Evolutionary conservation across 2,888 invertebrate species (phyloP).

Genomic region (Spatulosminthurus flaviceps): DNA sequence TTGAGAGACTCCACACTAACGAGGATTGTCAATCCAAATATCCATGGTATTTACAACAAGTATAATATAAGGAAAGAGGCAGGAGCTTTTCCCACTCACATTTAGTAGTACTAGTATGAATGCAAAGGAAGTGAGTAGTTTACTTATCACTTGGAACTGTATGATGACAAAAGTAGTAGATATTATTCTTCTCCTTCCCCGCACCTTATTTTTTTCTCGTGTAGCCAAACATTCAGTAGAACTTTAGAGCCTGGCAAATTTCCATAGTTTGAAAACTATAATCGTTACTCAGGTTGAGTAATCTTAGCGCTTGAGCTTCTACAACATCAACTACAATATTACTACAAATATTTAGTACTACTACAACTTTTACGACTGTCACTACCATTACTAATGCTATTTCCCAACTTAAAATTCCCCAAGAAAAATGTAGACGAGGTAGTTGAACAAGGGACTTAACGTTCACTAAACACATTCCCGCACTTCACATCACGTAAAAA

Average conservation of each 20-base stretch:
- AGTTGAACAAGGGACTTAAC: background rate
- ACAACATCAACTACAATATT: background rate
- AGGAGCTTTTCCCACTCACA: too few species aligned
- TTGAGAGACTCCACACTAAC: too few species aligned
- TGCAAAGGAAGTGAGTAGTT: too few species aligned
- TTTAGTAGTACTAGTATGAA: too few species aligned
- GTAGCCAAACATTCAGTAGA: background rate
- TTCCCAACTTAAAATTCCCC: too few species aligned
- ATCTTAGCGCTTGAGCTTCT: too few species aligned
- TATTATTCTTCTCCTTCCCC: background rate
- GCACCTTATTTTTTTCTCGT: background rate
- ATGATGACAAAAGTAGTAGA: too few species aligned
- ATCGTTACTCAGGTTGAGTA: background rate
- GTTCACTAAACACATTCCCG: background rate
- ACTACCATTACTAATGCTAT: background rate
- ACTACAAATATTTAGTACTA: background rate
- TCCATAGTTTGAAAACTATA: background rate
- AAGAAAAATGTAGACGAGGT: background rate
- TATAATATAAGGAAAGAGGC: too few species aligned
- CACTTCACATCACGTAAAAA: background rate
- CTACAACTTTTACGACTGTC: constrained; percentile 10
- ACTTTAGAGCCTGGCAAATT: background rate
- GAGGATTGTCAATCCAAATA: too few species aligned
- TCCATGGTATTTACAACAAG: too few species aligned
- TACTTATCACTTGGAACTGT: too few species aligned